Evolutionary conservation across 2,797 vertebrate species (phyloP), one percentile per base, ranked within the genome.

Genomic region (Lutjanus argentimaculatus): DNA sequence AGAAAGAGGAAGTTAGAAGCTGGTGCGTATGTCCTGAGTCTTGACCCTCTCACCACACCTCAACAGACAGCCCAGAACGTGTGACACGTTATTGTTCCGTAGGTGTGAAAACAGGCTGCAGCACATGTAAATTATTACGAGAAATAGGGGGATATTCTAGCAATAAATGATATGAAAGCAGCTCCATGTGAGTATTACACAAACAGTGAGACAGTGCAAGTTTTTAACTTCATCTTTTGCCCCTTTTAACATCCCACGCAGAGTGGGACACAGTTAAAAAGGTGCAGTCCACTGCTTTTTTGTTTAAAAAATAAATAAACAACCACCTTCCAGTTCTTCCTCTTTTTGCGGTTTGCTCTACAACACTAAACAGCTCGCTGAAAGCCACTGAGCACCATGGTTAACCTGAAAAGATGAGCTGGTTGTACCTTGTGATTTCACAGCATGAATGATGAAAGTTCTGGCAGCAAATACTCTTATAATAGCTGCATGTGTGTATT

Each of bases 1-100:
- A 71, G 80, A 89, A 91, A 92, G 85, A 92, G 89, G 92, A 93
- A 92, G 87, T 89, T 77, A 49, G 77, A 80, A 83, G 78, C 74
- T 77, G 72, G 64, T 75, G 77, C 67, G 13, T 82, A 68, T 75
- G 69, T 89, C 92, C 89, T 90, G 88, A 90, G 75, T 84, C 82
- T 89, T 91, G 90, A 90, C 87, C 92, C 55, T 81, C 68, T 85
- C 11, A 58, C 79, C 86, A 84, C 84, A 87, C 77, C 88, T 82
- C 49, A 82, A 75, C 82, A 85, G 43, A 80, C 64, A 85, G 61
- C 63, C 63, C 14, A n/a, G 30, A 77, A 80, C n/a, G 55, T 82
- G 69, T 79, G 80, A 82, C 72, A 90, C 63, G 48, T 67, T 70
- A 75, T 70, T 75, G n/a, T 81, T 86, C 77, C 2, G 46, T 43